Percentiles rank a stretch among this genome's conserved stretches.
Evolutionary conservation across 2,113 vertebrate genomes (phyloP).

Genomic region (Bothrops jararaca): DNA sequence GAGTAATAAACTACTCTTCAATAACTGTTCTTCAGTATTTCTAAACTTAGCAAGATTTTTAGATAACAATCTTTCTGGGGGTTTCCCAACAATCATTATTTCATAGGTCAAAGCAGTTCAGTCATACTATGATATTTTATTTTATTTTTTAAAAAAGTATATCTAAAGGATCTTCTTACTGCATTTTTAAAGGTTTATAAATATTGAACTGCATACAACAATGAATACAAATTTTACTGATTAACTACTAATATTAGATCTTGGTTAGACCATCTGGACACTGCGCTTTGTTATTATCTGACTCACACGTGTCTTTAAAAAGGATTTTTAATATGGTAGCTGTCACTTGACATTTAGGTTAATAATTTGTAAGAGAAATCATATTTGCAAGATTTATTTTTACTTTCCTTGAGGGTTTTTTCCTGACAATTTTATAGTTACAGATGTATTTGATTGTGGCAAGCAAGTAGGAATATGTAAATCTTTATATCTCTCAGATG

Average conservation of each 20-base stretch:
- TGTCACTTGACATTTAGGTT: neutral
- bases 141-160: conserved; percentile 3
- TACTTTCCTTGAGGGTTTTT: neutral
- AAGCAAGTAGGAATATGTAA: neutral
- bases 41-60: conserved; percentile 12
- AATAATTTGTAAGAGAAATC: neutral
- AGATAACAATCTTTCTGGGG: conserved; percentile 14
- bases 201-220: neutral
- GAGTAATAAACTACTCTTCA: conserved; percentile 26
- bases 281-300: neutral
- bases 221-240: neutral
- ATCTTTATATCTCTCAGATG: neutral
- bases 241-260: neutral
- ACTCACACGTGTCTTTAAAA: neutral
- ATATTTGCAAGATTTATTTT: neutral
- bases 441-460: neutral
- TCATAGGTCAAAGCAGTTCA: neutral
- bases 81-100: conserved; percentile 16
- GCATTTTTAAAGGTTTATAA: neutral
- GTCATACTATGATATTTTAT: conserved; percentile 9
- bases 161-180: neutral
- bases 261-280: neutral
- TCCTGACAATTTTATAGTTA: neutral
- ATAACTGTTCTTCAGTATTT: conserved; percentile 14
- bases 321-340: neutral